phyloP scores from a whole-genome alignment of 2,888 invertebrate species.

The Zaprionus lineosus region DNA sequence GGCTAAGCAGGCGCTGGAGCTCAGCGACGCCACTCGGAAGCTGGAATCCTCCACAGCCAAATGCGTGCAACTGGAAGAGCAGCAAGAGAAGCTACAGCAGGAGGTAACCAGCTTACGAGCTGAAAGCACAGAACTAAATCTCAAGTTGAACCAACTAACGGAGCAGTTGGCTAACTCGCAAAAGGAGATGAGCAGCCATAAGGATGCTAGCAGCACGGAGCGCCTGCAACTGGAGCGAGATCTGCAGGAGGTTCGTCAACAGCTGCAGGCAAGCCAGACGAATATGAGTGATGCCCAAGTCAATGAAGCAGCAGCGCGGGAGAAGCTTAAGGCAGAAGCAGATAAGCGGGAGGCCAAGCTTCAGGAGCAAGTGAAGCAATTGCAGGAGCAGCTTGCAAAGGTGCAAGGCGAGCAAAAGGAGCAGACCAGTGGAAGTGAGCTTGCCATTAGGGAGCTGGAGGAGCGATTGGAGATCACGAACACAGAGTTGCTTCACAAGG shows the following conservation, averaged over 20 bases:
- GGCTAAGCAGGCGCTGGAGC: slow-evolving; percentile 63
- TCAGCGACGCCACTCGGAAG: slow-evolving; percentile 63
- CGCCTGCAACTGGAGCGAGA: slow-evolving; percentile 62
- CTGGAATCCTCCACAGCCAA: slow-evolving; percentile 57
- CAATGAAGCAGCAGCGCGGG: slow-evolving; percentile 38
- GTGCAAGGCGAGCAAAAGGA: slow-evolving; percentile 43
- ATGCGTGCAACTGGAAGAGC: slow-evolving; percentile 49
- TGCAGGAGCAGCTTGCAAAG: slow-evolving; percentile 43
- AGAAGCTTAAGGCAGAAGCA: slow-evolving; percentile 39
- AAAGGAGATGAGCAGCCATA: slow-evolving; percentile 53
- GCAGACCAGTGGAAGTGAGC: slow-evolving; percentile 51
- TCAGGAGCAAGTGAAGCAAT: slow-evolving; percentile 41
- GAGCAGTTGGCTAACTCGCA: slow-evolving; percentile 61
- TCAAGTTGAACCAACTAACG: slow-evolving; percentile 56
- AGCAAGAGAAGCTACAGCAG: slow-evolving; percentile 59
- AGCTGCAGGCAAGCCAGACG: slow-evolving; percentile 48
- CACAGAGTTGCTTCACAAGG: slow-evolving; percentile 62
- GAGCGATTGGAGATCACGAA: slow-evolving; percentile 64
- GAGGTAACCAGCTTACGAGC: slow-evolving; percentile 50
- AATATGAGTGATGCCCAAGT: slow-evolving; percentile 38
- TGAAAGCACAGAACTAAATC: slow-evolving; percentile 50
- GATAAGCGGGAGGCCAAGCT: slow-evolving; percentile 24
- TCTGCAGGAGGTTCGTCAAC: slow-evolving; percentile 64
- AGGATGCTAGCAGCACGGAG: slow-evolving; percentile 59
- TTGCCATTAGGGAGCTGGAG: slow-evolving; percentile 59